These are phyloP conservation scores for Sisyra nigra DNA, from an alignment of 2,888 invertebrate genomes.

Conservation along the genomic window DNA sequence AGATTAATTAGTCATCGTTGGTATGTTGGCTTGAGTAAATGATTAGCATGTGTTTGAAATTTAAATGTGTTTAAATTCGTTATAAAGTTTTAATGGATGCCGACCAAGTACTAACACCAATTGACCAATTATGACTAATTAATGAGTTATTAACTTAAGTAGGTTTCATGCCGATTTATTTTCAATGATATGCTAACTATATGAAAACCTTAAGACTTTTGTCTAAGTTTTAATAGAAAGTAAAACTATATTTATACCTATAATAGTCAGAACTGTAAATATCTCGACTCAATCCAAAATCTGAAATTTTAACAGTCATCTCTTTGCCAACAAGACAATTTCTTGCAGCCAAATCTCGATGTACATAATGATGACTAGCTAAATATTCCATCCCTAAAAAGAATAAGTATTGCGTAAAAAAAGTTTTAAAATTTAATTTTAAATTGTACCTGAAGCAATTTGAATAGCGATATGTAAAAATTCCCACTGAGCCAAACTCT, in stretches of 20 bases:
- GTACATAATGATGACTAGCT: constrained; percentile 87
- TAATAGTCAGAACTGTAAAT: constrained; percentile 91
- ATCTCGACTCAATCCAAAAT: constrained; percentile 88
- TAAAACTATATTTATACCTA: constrained; percentile 34
- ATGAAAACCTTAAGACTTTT: too few relatives aligned
- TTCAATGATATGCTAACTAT: too few relatives aligned
- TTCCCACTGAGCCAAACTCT: constrained; percentile 63
- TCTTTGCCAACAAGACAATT: constrained; percentile 94
- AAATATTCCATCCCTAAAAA: constrained; percentile 71
- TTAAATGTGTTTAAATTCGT: too few relatives aligned
- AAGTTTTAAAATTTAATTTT: constrained; percentile 2
- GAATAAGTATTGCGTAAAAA: constrained; percentile 7
- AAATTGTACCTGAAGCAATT: constrained; percentile 48
- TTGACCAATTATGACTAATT: too few relatives aligned
- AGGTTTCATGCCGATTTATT: too few relatives aligned
- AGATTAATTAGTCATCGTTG: too few relatives aligned
- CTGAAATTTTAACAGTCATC: constrained; percentile 89
- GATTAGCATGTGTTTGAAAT: too few relatives aligned
- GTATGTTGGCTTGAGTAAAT: too few relatives aligned
- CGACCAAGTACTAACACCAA: too few relatives aligned
- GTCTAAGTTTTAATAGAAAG: too few relatives aligned
- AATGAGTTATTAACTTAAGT: too few relatives aligned
- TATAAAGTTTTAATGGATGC: too few relatives aligned
- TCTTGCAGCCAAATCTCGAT: constrained; percentile 88
- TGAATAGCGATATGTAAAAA: constrained; percentile 83